Percentiles rank a stretch among this genome's conserved stretches.
These are phyloP conservation scores for Elanoides forficatus DNA, from an alignment of 2,113 vertebrate species.

Conservation along the genomic window DNA sequence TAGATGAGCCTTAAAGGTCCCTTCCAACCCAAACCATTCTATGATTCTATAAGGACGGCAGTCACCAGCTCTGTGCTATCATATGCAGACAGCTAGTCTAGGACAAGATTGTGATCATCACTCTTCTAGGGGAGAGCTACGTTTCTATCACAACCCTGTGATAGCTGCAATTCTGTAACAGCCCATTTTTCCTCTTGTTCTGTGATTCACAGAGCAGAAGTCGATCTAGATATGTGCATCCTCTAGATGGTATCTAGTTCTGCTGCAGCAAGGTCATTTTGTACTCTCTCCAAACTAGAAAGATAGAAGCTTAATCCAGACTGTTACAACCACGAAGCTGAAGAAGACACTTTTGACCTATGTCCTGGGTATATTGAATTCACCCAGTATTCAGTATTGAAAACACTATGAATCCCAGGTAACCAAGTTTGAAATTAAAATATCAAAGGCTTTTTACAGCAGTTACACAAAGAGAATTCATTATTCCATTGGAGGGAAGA, in stretches of 20 bases:
- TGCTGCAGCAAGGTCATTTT: neutral
- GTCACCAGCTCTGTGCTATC: neutral
- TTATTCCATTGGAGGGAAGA: neutral
- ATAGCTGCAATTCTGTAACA: neutral
- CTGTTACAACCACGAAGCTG: neutral
- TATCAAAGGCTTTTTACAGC: neutral
- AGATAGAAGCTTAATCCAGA: neutral
- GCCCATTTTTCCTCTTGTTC: neutral
- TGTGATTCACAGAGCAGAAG: neutral
- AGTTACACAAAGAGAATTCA: neutral
- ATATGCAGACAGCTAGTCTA: neutral
- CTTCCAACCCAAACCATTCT: neutral
- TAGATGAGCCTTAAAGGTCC: neutral
- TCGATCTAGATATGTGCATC: neutral
- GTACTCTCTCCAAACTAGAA: neutral
- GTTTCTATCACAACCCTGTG: neutral
- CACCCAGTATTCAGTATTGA: neutral
- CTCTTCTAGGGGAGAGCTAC: neutral
- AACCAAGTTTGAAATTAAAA: neutral
- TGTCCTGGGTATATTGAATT: neutral
- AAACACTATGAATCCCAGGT: neutral
- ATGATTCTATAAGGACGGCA: neutral
- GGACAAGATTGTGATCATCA: neutral
- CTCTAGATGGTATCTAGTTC: neutral
- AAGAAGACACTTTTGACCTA: neutral